Conservation (phyloP, 2,888 invertebrate genomes). For the Xestia c-nigrum region DNA sequence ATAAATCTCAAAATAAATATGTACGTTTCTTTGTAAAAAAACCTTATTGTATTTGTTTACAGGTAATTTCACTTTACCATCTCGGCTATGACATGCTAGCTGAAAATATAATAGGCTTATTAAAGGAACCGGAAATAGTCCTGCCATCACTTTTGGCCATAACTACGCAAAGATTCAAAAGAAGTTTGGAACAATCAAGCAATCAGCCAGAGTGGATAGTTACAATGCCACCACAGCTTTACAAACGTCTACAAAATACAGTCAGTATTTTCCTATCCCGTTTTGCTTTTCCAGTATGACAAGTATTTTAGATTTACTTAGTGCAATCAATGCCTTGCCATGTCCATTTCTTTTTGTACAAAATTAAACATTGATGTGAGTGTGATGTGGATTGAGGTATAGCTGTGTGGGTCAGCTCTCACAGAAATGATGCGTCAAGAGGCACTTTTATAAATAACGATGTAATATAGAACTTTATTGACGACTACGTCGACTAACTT, state of each 20-base stretch:
- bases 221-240: slow-evolving; percentile 94
- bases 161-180: slow-evolving; percentile 95
- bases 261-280: slow-evolving; percentile 78
- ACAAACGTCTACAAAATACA: slow-evolving; percentile 93
- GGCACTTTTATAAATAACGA: not conserved
- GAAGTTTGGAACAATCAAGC: slow-evolving; percentile 91
- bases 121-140: slow-evolving; percentile 93
- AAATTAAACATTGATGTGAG: not conserved
- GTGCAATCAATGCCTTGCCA: not conserved
- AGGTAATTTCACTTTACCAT: slow-evolving; percentile 91
- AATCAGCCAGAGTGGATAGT: slow-evolving; percentile 93
- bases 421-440: not conserved
- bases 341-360: not conserved
- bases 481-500: no score
- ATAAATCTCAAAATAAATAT: not conserved
- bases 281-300: slow-evolving; percentile 1
- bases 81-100: slow-evolving; percentile 92
- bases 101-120: slow-evolving; percentile 91
- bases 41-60: slow-evolving; percentile 44
- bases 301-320: not conserved
- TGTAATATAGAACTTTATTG: not conserved
- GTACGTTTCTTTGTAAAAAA: not conserved
- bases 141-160: slow-evolving; percentile 94
- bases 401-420: not conserved
- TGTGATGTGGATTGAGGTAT: not conserved